Percentiles rank a stretch among this genome's conserved stretches.
Conservation (phyloP, 1,140 invertebrate species). For the Contarinia nasturtii region DNA sequence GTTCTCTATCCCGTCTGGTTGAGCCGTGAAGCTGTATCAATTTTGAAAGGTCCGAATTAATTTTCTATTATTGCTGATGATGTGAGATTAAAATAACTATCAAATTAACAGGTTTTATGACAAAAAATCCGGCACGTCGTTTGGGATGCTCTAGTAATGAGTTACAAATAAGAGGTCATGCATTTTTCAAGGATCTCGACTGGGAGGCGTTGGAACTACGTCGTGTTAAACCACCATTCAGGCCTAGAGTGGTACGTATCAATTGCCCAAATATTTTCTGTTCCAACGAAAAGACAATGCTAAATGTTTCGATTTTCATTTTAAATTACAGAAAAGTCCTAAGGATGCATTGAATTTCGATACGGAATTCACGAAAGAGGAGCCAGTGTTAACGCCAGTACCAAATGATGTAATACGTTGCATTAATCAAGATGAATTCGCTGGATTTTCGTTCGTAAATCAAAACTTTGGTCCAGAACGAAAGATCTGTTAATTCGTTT, state of each 20-base stretch:
- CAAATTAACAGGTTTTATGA: constrained; percentile 95
- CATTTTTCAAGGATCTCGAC: constrained; percentile 91
- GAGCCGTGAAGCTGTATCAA: constrained; percentile 87
- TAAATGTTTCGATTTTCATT: neutral
- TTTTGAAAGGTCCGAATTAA: constrained; percentile 61
- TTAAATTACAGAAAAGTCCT: constrained; percentile 73
- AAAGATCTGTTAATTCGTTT: constrained; percentile 16
- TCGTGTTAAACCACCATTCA: constrained; percentile 89
- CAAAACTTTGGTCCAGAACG: constrained; percentile 66
- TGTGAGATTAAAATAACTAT: constrained; percentile 1
- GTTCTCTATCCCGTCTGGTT: constrained; percentile 97
- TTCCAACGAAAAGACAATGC: neutral
- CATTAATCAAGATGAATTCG: constrained; percentile 93
- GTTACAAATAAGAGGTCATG: constrained; percentile 73
- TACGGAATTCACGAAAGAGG: constrained; percentile 97
- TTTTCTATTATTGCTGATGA: neutral
- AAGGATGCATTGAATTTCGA: constrained; percentile 98
- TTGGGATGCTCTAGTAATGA: constrained; percentile 71
- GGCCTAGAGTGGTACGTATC: constrained; percentile 86
- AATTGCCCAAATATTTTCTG: no score
- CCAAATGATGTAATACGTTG: constrained; percentile 73
- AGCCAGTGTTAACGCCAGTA: constrained; percentile 87
- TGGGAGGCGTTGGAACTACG: constrained; percentile 85
- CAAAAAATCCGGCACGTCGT: constrained; percentile 87
- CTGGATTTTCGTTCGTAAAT: constrained; percentile 94